Evolutionary conservation across 2,888 invertebrate genomes (phyloP).

Genomic region (Tetrapedia diversipes): DNA sequence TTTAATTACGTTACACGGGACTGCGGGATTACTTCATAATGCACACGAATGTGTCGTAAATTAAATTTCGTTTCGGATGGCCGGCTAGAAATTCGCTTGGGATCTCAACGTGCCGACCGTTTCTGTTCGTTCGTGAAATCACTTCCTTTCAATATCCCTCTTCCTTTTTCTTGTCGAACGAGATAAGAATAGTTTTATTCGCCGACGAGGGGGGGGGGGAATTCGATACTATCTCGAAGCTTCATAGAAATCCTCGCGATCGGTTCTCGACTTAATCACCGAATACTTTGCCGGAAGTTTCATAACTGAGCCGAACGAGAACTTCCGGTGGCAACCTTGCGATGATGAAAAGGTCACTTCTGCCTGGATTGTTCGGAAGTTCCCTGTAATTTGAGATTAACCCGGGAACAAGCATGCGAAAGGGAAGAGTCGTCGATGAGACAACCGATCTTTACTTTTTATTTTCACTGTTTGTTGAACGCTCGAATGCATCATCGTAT

Average conservation of each 20-base stretch:
- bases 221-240: slow-evolving; percentile 16
- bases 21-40: background rate
- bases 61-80: background rate
- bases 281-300: slow-evolving; percentile 25
- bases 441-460: background rate
- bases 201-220: slow-evolving; percentile 12
- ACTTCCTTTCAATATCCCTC: background rate
- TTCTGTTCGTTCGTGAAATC: background rate
- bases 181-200: slow-evolving; percentile 5
- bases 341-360: slow-evolving; percentile 15
- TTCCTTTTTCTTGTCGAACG: background rate
- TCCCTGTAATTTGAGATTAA: slow-evolving; percentile 24
- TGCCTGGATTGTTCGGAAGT: slow-evolving; percentile 5
- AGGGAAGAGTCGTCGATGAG: slow-evolving; percentile 4
- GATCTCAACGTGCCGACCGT: background rate
- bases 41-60: no score
- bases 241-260: slow-evolving; percentile 16
- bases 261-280: slow-evolving; percentile 24
- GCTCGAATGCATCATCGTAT: no score
- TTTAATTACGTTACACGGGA: background rate
- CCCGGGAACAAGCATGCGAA: background rate
- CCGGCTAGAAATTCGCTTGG: background rate
- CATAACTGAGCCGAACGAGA: slow-evolving; percentile 24
- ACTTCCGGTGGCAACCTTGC: slow-evolving; percentile 17
- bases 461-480: background rate